Evolutionary conservation across 1,140 invertebrate genomes (phyloP).

Genomic region (Drosophila persimilis): DNA sequence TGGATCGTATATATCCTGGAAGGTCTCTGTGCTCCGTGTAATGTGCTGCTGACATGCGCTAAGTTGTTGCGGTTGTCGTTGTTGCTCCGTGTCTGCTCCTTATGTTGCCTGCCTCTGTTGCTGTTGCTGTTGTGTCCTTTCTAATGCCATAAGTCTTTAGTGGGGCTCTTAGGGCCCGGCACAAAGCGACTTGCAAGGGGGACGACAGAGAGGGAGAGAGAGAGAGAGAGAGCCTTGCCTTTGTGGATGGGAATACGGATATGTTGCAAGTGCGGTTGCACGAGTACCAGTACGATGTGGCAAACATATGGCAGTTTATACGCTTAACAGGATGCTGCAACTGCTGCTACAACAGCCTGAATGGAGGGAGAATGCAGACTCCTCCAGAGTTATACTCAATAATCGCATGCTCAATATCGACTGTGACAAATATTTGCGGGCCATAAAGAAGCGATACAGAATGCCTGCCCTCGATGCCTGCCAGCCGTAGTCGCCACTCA

Average conservation of each 20-base stretch:
- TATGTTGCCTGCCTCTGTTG: constrained; percentile 20
- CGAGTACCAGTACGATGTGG: constrained; percentile 2
- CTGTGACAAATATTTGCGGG: constrained; percentile 63
- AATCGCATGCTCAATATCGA: background rate
- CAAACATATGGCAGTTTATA: constrained; percentile 47
- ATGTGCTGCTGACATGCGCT: constrained; percentile 73
- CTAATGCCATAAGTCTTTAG: constrained; percentile 72
- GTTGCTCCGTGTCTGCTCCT: constrained; percentile 4
- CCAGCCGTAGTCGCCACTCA: constrained; percentile 39
- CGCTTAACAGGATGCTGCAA: constrained; percentile 27
- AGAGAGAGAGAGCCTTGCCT: background rate
- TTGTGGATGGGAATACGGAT: constrained; percentile 29
- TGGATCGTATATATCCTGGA: constrained; percentile 12
- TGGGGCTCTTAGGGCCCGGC: constrained; percentile 22
- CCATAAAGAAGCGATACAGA: constrained; percentile 28
- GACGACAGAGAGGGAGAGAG: background rate
- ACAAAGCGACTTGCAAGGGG: constrained; percentile 38
- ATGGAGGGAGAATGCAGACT: no score
- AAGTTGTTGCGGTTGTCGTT: constrained; percentile 43
- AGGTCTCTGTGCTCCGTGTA: constrained; percentile 42
- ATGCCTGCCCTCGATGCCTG: background rate
- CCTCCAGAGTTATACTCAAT: background rate
- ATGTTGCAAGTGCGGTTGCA: constrained; percentile 12
- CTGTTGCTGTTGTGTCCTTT: constrained; percentile 28
- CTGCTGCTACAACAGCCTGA: no score